Evolutionary conservation across 2,113 vertebrate genomes (phyloP), one percentile per base, ranked within the genome.

Genomic region (Leucopsar rothschildi): DNA sequence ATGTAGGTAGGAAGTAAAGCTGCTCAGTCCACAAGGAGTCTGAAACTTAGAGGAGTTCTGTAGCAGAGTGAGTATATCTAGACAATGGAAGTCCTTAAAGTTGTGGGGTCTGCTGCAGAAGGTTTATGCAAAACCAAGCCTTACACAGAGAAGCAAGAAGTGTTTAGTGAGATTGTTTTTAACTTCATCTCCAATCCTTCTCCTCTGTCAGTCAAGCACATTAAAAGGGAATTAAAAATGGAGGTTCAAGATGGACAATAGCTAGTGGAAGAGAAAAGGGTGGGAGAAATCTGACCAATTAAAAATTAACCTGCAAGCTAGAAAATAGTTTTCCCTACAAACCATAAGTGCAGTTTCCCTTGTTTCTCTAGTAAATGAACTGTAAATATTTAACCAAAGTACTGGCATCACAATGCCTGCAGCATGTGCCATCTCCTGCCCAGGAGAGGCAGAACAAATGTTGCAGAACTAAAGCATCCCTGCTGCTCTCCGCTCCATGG

Each of bases 341-440:
- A 39, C 39, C 39, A 11, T 39, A 39, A 39, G 9, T 39, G 39
- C 65, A 82, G 42, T 64, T 95, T 93, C 57, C 9, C 69, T 88
- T 71, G 31, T 94, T 97, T 84, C 45, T 95, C 61, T 13, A 35
- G 84, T 65, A 97, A 97, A 97, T 93, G 44, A 97, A 91, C 83
- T 91, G 95, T 97, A 97, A 97, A 97, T 97, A 96, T 96, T 97
- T 97, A 96, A 96, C 89, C 29, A 24, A 73, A 68, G 70, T 61
- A 29, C 42, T 69, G 63, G 80, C 56, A 31, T 56, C 15, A 20
- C 37, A 59, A 52, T 3, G 28, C 31, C n/a, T 23, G 49, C 35
- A 91, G 37, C 42, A 25, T 40, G 35, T 86, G 65, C 50, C 65
- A 55, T 75, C 13, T 22, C 17, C 25, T 71, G 29, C 49, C 69